Evolutionary conservation across 2,888 invertebrate genomes (phyloP), one percentile per base, ranked within the genome.

Genomic region (Orgyia antiqua): DNA sequence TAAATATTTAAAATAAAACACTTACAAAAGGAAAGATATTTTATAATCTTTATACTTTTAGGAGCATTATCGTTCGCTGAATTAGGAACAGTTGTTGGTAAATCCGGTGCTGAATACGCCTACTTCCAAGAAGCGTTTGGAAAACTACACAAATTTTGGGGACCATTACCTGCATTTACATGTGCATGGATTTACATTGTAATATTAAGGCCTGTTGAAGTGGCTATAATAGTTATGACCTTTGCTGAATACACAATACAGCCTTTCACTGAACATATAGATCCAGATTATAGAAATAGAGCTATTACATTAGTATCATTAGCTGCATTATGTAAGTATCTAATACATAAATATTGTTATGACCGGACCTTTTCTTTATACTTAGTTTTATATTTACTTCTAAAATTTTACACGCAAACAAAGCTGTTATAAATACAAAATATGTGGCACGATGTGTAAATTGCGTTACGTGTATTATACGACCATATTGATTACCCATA

Each of bases 31-130:
- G 4, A 17, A 5, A 17, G 7, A 7, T 5, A 17, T 17, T 5
- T 17, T 5, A 17, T 17, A 17, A 17, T n/a, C n/a, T 7, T 17
- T 31, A 21, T 27, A 26, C 35, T 86, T 86, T 29, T 56, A 93
- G 93, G 94, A 46, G 94, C 94, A 0, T 68, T 94, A 37, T 91
- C 92, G 1, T 95, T 93, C 59, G 93, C 94, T 18, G 95, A 95
- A 77, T 76, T 95, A 30, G 94, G 94, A 15, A 92, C 93, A 0
- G 91, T 94, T 1, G 89, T 94, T 3, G 92, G 91, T 1, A 87
- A 92, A 57, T 94, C 94, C 1, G 95, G 95, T 2, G 94, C 93
- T 1, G 94, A 94, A 71, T 94, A 94, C 65, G 89, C 92, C 1
- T 95, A 94, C 63, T 91, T 93, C 56, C 87, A 91, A 64, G 92